These are phyloP conservation scores for Hoplodrina blanda DNA, from an alignment of 2,888 invertebrate species.

Conservation along the genomic window DNA sequence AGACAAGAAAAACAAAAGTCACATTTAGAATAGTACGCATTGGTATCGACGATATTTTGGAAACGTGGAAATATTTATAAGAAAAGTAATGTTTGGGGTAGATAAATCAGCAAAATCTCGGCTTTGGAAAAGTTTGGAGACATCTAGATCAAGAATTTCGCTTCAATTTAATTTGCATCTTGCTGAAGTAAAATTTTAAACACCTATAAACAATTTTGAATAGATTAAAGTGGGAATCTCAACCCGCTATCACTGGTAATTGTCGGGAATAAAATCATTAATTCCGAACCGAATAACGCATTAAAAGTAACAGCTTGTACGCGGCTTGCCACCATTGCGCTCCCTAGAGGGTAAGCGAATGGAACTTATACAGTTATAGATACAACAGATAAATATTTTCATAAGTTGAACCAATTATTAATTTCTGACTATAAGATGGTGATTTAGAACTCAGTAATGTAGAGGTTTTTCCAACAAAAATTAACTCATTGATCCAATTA, in stretches of 20 bases:
- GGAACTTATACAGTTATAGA: conserved; percentile 33
- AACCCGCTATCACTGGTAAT: conserved; percentile 82
- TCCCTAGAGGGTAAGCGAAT: conserved; percentile 54
- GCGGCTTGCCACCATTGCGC: conserved; percentile 71
- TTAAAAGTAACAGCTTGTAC: conserved; percentile 90
- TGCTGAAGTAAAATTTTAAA: conserved; percentile 70
- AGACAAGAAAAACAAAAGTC: conserved; percentile 86
- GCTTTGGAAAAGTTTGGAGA: background rate
- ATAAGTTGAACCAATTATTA: background rate
- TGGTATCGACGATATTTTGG: conserved; percentile 62
- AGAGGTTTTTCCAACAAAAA: background rate
- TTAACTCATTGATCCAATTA: background rate
- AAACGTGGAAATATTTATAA: conserved; percentile 58
- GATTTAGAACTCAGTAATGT: background rate
- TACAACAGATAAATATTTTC: conserved; percentile 37
- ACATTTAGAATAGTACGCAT: conserved; percentile 73
- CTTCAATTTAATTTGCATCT: conserved; percentile 30
- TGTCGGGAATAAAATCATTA: conserved; percentile 89
- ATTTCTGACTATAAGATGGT: background rate
- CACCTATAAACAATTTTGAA: conserved; percentile 77
- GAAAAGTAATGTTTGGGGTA: conserved; percentile 29
- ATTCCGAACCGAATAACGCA: conserved; percentile 88
- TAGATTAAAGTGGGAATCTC: conserved; percentile 74
- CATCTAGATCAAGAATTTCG: background rate
- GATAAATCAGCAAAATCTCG: background rate